A percentile compares a stretch with the other conserved stretches of the same genome.
Conservation (phyloP, 2,113 vertebrate species). For the Pithys albifrons region DNA sequence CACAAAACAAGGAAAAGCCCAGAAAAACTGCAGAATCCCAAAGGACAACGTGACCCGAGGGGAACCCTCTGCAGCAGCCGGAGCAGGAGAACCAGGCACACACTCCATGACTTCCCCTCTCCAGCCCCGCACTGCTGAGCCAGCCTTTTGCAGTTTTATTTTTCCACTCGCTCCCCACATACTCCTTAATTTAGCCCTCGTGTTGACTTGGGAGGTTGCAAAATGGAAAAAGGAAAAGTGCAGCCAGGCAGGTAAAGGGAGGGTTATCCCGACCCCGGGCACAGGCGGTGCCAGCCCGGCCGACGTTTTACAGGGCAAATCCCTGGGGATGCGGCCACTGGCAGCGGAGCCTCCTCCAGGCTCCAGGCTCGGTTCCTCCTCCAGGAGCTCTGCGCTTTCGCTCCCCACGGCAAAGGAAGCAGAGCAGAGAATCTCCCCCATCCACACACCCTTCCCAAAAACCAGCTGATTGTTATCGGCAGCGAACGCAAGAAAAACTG, state of each 20-base stretch:
- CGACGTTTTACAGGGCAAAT: fast-evolving
- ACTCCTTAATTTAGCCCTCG: slow-evolving; percentile 40
- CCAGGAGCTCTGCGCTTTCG: neutral
- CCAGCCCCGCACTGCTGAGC: neutral
- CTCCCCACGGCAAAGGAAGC: fast-evolving
- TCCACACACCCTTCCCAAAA: neutral
- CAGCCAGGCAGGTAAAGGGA: neutral
- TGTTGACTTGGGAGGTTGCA: slow-evolving; percentile 23
- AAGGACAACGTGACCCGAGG: fast-evolving
- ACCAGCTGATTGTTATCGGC: neutral
- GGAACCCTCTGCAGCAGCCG: fast-evolving
- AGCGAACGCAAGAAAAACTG: neutral
- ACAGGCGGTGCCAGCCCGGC: neutral
- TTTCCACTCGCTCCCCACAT: slow-evolving; percentile 10
- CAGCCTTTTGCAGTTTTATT: neutral
- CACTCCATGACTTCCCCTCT: neutral
- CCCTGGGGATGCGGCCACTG: neutral
- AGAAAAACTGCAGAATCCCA: neutral
- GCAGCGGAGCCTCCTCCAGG: neutral
- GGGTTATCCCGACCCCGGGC: neutral
- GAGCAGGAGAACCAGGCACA: neutral
- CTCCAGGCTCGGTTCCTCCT: neutral
- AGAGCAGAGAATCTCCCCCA: neutral
- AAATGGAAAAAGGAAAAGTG: slow-evolving; percentile 17
- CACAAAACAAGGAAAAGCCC: neutral